Percentiles rank a stretch among this genome's conserved stretches.
These are phyloP conservation scores for Oryctolagus cuniculus DNA, from an alignment of 2,113 vertebrate genomes.

Conservation along the genomic window DNA sequence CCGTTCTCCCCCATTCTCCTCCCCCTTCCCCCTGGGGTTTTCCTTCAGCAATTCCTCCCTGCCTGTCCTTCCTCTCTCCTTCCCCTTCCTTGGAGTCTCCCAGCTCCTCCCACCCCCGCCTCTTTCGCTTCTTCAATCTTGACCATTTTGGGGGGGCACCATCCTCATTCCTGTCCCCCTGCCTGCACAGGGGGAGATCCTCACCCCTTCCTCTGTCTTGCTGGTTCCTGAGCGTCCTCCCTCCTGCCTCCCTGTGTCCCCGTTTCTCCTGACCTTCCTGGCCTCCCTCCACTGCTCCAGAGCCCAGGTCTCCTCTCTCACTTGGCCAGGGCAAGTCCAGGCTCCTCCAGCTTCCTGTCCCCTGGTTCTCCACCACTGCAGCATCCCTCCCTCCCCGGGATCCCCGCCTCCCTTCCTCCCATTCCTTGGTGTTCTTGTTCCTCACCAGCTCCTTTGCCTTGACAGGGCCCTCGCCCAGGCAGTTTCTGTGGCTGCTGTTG, in stretches of 20 bases:
- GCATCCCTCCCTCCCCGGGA: background rate
- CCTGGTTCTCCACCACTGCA: background rate
- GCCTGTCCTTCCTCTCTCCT: slow-evolving; percentile 63
- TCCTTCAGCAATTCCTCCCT: slow-evolving; percentile 39
- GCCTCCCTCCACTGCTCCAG: background rate
- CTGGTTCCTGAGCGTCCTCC: background rate
- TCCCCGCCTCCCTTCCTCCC: background rate
- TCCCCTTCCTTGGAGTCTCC: slow-evolving; percentile 53
- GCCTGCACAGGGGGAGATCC: background rate
- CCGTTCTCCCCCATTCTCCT: background rate
- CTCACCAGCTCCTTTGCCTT: background rate
- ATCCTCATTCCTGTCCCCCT: background rate
- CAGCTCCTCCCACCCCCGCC: background rate
- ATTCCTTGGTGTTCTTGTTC: background rate
- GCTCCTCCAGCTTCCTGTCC: background rate
- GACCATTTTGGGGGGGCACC: background rate
- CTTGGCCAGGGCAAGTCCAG: background rate
- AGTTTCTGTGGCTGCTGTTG: slow-evolving; percentile 1
- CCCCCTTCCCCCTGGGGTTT: slow-evolving; percentile 53
- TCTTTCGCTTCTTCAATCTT: background rate
- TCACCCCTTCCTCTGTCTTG: background rate
- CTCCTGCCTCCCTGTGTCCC: background rate
- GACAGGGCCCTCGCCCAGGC: background rate
- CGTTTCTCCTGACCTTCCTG: background rate
- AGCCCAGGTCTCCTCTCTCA: background rate